phyloP scores from a whole-genome alignment of 2,113 vertebrate species.

The Holacanthus passer region DNA sequence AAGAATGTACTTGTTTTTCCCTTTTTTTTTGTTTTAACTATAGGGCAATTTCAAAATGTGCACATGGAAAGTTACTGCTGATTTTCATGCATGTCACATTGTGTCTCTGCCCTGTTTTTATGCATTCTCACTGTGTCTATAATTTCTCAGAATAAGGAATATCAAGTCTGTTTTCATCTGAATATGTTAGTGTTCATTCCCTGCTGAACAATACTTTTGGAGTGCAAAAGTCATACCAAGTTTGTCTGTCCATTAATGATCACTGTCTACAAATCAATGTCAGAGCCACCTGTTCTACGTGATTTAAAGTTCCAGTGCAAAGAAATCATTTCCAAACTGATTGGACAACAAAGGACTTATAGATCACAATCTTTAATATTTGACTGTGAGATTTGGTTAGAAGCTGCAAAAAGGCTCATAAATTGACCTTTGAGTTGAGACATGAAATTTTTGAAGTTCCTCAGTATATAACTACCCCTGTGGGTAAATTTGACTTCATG shows the following conservation, averaged over 20 bases:
- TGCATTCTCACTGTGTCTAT: slow-evolving; percentile 10
- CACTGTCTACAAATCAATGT: background rate
- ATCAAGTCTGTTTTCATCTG: slow-evolving; percentile 23
- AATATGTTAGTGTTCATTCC: background rate
- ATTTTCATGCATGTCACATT: background rate
- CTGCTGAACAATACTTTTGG: background rate
- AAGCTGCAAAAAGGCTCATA: background rate
- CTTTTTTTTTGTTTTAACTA: slow-evolving; percentile 13
- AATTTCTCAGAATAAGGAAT: background rate
- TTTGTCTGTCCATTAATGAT: slow-evolving; percentile 27
- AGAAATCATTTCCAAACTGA: background rate
- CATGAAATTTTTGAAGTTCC: background rate
- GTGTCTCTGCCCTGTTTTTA: slow-evolving; percentile 13
- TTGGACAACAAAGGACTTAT: background rate
- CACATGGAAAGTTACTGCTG: slow-evolving; percentile 19
- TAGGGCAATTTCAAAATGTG: slow-evolving; percentile 17
- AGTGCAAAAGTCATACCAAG: background rate
- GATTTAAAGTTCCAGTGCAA: slow-evolving; percentile 14
- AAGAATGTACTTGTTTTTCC: slow-evolving; percentile 57
- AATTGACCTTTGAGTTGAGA: background rate
- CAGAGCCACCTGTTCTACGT: background rate
- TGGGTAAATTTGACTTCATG: background rate
- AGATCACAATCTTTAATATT: background rate
- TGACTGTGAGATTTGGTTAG: background rate
- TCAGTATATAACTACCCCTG: background rate